Evolutionary conservation across 2,797 vertebrate species (phyloP).

Genomic region (Cirrhinus molitorella): DNA sequence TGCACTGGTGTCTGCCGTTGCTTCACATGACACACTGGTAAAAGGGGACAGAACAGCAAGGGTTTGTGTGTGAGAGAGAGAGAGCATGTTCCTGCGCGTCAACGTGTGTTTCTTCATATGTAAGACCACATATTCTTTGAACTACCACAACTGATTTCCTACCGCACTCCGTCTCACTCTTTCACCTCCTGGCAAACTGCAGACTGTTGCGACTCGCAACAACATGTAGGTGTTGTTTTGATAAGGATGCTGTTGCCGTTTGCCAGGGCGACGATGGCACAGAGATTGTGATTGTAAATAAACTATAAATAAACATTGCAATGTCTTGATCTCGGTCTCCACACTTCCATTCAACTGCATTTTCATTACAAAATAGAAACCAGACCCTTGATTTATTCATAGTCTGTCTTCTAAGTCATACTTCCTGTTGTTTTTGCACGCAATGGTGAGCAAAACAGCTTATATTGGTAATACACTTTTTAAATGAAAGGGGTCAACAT

Average conservation of each 20-base stretch:
- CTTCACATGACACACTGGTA: slow-evolving; percentile 52
- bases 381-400: background rate
- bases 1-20: slow-evolving; percentile 53
- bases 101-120: slow-evolving; percentile 27
- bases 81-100: background rate
- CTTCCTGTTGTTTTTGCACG: slow-evolving; percentile 15
- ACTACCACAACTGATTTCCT: slow-evolving; percentile 58
- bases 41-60: slow-evolving; percentile 37
- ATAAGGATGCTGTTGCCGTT: slow-evolving; percentile 48
- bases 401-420: slow-evolving; percentile 15
- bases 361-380: background rate
- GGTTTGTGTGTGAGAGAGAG: background rate
- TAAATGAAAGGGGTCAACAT: background rate
- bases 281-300: slow-evolving; percentile 39
- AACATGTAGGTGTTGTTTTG: slow-evolving; percentile 41
- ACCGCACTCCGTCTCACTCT: slow-evolving; percentile 22
- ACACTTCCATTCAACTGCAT: background rate
- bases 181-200: slow-evolving; percentile 47
- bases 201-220: slow-evolving; percentile 22
- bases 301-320: slow-evolving; percentile 33
- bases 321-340: slow-evolving; percentile 7
- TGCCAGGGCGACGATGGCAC: slow-evolving; percentile 5
- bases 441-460: background rate
- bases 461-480: background rate
- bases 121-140: slow-evolving; percentile 50